Evolutionary conservation across 2,797 vertebrate genomes (phyloP).

Genomic region (Glossophaga mutica): DNA sequence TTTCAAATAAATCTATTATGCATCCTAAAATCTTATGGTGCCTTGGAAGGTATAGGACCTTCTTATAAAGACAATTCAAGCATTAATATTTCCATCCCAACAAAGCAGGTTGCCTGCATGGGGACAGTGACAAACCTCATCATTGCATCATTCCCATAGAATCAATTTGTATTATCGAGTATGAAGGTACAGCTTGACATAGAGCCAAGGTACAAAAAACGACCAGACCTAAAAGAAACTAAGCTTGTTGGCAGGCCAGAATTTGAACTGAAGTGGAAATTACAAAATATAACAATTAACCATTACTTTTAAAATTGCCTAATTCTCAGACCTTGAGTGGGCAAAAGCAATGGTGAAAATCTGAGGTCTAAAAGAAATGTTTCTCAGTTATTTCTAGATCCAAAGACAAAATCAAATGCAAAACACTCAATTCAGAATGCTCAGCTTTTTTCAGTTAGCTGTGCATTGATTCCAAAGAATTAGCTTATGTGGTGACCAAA

Average conservation of each 20-base stretch:
- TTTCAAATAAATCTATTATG: not conserved
- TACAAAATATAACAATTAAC: conserved; percentile 48
- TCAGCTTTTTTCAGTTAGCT: not conserved
- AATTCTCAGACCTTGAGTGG: not conserved
- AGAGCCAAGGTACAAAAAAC: not conserved
- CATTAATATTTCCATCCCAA: not conserved
- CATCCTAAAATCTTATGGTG: conserved; percentile 2
- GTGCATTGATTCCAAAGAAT: not conserved
- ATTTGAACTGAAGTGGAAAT: conserved; percentile 34
- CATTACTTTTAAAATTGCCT: not conserved
- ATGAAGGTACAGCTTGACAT: not conserved
- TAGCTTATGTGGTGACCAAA: not conserved
- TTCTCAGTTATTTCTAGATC: not conserved
- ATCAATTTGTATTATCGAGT: not conserved
- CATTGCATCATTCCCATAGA: conserved; percentile 6
- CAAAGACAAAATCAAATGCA: not conserved
- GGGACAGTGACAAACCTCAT: not conserved
- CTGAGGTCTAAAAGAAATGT: not conserved
- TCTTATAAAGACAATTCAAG: not conserved
- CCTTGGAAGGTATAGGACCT: not conserved
- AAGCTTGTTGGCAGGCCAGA: not conserved
- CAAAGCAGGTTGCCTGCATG: not conserved
- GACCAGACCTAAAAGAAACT: conserved; percentile 54
- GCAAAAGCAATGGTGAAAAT: conserved; percentile 26
- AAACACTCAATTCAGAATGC: not conserved